These are phyloP conservation scores for Mnemiopsis leidyi DNA, from an alignment of 37 sponge, comb jelly and placozoan genomes.

Conservation along the genomic window DNA sequence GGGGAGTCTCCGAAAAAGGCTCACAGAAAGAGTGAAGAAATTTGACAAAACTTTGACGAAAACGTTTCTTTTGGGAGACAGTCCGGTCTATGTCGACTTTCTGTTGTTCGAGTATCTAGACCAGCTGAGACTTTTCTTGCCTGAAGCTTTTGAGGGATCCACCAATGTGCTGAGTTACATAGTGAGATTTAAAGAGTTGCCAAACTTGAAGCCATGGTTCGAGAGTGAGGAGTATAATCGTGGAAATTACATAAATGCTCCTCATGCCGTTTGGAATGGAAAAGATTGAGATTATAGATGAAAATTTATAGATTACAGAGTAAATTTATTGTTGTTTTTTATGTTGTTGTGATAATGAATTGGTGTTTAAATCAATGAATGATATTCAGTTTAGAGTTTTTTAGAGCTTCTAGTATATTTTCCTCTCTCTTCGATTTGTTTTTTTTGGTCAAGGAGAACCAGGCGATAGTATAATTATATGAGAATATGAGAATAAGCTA, in stretches of 20 bases:
- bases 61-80: not conserved
- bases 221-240: not conserved
- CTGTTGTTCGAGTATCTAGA: constrained; percentile 34
- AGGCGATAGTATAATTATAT: too few species aligned
- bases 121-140: not conserved
- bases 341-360: too few species aligned
- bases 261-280: not conserved
- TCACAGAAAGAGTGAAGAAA: not conserved
- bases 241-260: not conserved
- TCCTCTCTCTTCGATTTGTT: too few species aligned
- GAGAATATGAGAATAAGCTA: too few species aligned
- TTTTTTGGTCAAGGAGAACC: too few species aligned
- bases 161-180: not conserved
- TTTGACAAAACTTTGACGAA: not conserved
- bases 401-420: too few species aligned
- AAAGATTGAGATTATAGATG: not conserved
- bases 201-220: not conserved
- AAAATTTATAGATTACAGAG: too few species aligned
- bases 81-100: not conserved
- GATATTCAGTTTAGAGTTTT: too few species aligned
- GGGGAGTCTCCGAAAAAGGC: not conserved
- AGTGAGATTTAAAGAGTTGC: not conserved
- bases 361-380: too few species aligned
- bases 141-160: not conserved
- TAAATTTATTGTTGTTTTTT: too few species aligned